Base-by-base conservation (phyloP, 2,888 invertebrate genomes). In the Eurois occulta region DNA sequence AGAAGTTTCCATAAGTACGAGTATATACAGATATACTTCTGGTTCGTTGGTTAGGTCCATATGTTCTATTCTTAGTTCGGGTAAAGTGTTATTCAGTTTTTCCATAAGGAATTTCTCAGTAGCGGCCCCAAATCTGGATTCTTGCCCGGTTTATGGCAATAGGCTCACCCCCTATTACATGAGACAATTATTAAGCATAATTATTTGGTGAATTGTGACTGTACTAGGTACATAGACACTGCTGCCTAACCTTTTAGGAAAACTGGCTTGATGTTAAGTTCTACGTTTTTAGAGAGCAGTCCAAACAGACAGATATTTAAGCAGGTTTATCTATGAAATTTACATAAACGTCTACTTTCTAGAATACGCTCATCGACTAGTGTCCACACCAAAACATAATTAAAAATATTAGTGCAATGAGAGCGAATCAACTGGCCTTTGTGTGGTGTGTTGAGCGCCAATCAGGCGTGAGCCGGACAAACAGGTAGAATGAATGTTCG, bases 371-470 rank as follows among this genome's bases (percentile, higher is more conserved):
- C 24, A 55, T 73, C 16, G 18, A 41, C 10, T 1, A 35, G 46
- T 64, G 38, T 28, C 46, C 46, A 55, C 35, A 60, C 38, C 60
- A 21, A 28, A 66, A 41, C 32, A 41, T 60, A 32, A 67, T 70
- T 78, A 72, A 68, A 77, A 81, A 60, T 72, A 48, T 69, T 48
- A 58, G 43, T 35, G 35, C 80, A 76, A 80, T 73, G 76, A 83
- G 67, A 48, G 58, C 41, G 13, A 75, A 79, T 64, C 72, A 78
- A 24, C 35, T 18, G 8, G 11, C 52, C 67, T 24, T 78, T 58
- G 70, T 52, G 48, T 78, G 32, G n/a, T n/a, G 41, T 38, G 62
- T 0, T 13, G 68, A 64, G 80, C 38, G n/a, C 35, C 52, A 81
- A 77, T 77, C 83, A 81, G 48, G 35, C 55, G 43, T 8, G 62